phyloP scores from a whole-genome alignment of 2,113 vertebrate species.

The Thalassoma bifasciatum region DNA sequence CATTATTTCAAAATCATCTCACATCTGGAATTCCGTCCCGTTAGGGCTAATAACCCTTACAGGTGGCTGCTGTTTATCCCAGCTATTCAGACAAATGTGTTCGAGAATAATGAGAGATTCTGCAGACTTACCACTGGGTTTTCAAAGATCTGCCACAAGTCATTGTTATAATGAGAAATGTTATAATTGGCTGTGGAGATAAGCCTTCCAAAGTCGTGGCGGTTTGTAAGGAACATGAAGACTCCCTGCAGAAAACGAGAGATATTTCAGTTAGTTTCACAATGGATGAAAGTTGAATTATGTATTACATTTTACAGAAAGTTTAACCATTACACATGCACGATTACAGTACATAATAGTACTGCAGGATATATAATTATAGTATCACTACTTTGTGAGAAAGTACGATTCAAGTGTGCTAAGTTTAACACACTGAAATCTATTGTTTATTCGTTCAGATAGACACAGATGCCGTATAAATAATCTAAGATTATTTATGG shows the following conservation, averaged over 20 bases:
- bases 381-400: not conserved
- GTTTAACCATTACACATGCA: slow-evolving; percentile 28
- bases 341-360: not conserved
- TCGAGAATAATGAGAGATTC: slow-evolving; percentile 28
- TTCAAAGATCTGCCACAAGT: slow-evolving; percentile 99
- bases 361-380: slow-evolving; percentile 9
- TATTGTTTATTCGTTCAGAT: slow-evolving; percentile 13
- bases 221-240: slow-evolving; percentile 98
- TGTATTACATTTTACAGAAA: not conserved
- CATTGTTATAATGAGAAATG: slow-evolving; percentile 93
- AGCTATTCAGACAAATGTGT: slow-evolving; percentile 16
- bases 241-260: slow-evolving; percentile 86
- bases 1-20: slow-evolving; percentile 33
- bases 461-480: slow-evolving; percentile 67
- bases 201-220: slow-evolving; percentile 95
- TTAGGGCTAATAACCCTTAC: slow-evolving; percentile 47
- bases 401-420: slow-evolving; percentile 58
- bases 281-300: slow-evolving; percentile 1
- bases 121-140: slow-evolving; percentile 94
- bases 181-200: slow-evolving; percentile 97
- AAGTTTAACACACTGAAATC: slow-evolving; percentile 62
- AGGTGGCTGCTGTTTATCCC: slow-evolving; percentile 49
- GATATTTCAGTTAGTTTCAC: slow-evolving; percentile 64
- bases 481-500: slow-evolving; percentile 81
- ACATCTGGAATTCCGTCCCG: slow-evolving; percentile 35